Evolutionary conservation across 2,797 vertebrate genomes (phyloP), one percentile per base, ranked within the genome.

Genomic region (Agapornis canus): DNA sequence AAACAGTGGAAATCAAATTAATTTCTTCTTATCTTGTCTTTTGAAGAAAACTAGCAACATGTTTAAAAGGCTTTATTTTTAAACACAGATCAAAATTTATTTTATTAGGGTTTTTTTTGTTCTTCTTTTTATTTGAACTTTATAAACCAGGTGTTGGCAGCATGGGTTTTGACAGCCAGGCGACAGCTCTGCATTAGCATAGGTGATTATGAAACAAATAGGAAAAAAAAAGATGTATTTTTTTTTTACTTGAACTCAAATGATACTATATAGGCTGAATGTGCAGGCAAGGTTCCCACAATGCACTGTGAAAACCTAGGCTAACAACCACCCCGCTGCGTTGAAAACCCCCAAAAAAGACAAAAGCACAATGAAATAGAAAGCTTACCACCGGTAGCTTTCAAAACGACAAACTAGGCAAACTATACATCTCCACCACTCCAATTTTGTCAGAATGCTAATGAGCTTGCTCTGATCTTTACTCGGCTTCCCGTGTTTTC

Each of bases 391-490:
- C 98, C 98, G 96, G 98, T 98, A 98, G 98, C 98, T 98, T 98
- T 98, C 98, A 98, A 97, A 98, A 98, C 97, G 97, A 98, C 98
- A 98, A 98, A 98, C 98, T 98, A 98, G 98, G 98, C 98, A 98
- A 98, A 98, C 98, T 98, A 98, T 99, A 98, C 98, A 99, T 98
- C 98, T 97, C 97, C 97, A 98, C 98, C 99, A 98, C 99, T 99
- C 99, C 99, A 99, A 98, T 98, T 98, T 98, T 98, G 99, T 99
- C 98, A 98, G 97, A 98, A 99, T 99, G 99, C 98, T 99, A 99
- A 99, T 99, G 98, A 98, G 98, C 98, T 98, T 98, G 98, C 98
- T 99, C 99, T 99, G 99, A 99, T 99, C 99, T 99, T 99, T 98
- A 99, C 98, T 98, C 98, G 96, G 99, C 99, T 99, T 99, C 99